Evolutionary conservation across 2,113 vertebrate genomes (phyloP).

Genomic region (Myotis brandtii): DNA sequence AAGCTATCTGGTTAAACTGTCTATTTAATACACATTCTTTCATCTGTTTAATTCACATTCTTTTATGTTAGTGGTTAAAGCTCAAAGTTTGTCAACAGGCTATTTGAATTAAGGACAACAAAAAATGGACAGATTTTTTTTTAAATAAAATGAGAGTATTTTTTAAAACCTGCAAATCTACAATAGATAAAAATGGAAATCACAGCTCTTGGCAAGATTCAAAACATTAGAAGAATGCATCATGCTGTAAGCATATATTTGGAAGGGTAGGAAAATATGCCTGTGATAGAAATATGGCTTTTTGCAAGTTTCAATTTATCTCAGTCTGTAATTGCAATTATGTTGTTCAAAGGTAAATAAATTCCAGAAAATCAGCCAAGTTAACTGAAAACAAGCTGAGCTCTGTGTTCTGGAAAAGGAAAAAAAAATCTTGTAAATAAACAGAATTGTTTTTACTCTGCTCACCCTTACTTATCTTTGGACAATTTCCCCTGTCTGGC

Average conservation of each 20-base stretch:
- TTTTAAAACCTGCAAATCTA: neutral
- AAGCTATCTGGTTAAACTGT: neutral
- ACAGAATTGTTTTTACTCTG: conserved; percentile 56
- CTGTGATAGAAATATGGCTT: conserved; percentile 6
- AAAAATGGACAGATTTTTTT: neutral
- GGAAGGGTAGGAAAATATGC: neutral
- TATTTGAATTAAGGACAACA: conserved; percentile 1
- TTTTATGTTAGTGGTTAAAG: neutral
- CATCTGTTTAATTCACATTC: conserved; percentile 11
- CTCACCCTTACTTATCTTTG: conserved; percentile 69
- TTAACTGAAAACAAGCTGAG: conserved; percentile 60
- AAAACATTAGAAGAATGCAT: neutral
- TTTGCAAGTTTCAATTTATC: conserved; percentile 25
- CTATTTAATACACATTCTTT: neutral
- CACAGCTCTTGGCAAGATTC: conserved; percentile 12
- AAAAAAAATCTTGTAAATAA: conserved; percentile 46
- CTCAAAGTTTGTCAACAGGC: neutral
- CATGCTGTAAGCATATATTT: neutral
- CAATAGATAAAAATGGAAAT: conserved; percentile 39
- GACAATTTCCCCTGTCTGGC: conserved; percentile 63
- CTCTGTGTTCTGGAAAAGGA: conserved; percentile 38
- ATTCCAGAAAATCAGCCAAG: conserved; percentile 58
- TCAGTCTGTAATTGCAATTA: conserved; percentile 47
- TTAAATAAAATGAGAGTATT: neutral
- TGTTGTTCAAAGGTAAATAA: conserved; percentile 49